Conservation (phyloP, 2,113 vertebrate genomes). For the Euleptes europaea region DNA sequence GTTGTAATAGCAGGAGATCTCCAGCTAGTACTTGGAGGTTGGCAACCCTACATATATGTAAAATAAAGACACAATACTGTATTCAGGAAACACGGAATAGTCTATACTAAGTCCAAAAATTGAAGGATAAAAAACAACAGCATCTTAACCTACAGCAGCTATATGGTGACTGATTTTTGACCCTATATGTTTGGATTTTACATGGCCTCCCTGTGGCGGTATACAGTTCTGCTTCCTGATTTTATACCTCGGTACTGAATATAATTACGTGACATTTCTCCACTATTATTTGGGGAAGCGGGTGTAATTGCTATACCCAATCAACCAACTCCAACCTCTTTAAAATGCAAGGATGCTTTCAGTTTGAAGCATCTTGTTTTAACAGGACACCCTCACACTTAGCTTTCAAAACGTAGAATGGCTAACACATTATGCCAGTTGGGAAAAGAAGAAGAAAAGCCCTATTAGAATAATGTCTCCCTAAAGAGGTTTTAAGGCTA, state of each 20-base stretch:
- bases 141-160: not conserved
- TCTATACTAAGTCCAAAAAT: not conserved
- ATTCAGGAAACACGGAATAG: not conserved
- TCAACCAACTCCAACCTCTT: constrained; percentile 4
- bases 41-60: not conserved
- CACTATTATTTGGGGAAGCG: not conserved
- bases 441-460: constrained; percentile 49
- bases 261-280: not conserved
- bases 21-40: too few species aligned
- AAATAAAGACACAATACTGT: not conserved
- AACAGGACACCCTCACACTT: constrained; percentile 35
- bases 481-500: constrained; percentile 75
- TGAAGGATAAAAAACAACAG: not conserved
- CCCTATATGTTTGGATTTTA: too few species aligned
- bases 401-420: constrained; percentile 63
- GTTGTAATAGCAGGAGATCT: too few species aligned
- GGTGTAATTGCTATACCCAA: not conserved
- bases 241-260: not conserved
- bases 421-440: constrained; percentile 48
- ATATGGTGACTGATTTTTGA: not conserved
- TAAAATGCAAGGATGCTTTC: constrained; percentile 45
- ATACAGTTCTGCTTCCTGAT: not conserved
- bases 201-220: not conserved
- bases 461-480: constrained; percentile 76
- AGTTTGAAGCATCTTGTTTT: constrained; percentile 57